Base-by-base conservation (phyloP, 2,888 invertebrate species). In the Ornithoptera alexandrae region DNA sequence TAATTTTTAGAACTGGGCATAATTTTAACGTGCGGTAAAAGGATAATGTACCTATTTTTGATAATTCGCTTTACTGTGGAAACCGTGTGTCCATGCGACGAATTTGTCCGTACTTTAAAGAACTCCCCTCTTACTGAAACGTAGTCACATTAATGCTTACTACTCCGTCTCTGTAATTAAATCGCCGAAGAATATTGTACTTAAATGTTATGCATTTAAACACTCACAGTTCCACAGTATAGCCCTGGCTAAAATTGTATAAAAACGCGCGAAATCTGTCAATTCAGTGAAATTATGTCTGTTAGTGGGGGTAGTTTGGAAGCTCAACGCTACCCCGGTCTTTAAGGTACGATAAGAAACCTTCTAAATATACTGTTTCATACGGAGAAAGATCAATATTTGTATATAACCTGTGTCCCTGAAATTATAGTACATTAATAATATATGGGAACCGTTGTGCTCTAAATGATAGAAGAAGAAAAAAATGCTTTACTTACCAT, bases 251-350 rank as follows among this genome's bases (percentile, higher is more conserved):
- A 81, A 72, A 74, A 72, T 79, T 78, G 82, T 79, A 77, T 81
- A 80, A 75, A 80, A 79, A 76, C 46, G 46, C 80, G 84, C 84
- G 82, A 83, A 84, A 80, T 83, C 87, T 87, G 92, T 91, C 92
- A 92, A 92, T 92, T 92, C 86, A 82, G 84, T 86, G 88, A 81
- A 90, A 87, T 86, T 80, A 82, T 87, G 90, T 91, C 89, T 89
- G 81, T 90, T 89, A 89, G 78, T 79, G 78, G 78, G 78, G 84
- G 84, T 87, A 84, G 75, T 85, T 77, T 82, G 53, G 73, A 75
- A 75, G 71, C 73, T 72, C 73, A 81, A 82, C 80, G 77, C 84
- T 83, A 77, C 85, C 85, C 83, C 84, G 80, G 77, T 84, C 84
- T 81, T 76, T 86, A 86, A 84, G 82, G 84, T 85, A 85, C 78